Conservation (phyloP, 2,797 vertebrate genomes). For the Helarctos malayanus region DNA sequence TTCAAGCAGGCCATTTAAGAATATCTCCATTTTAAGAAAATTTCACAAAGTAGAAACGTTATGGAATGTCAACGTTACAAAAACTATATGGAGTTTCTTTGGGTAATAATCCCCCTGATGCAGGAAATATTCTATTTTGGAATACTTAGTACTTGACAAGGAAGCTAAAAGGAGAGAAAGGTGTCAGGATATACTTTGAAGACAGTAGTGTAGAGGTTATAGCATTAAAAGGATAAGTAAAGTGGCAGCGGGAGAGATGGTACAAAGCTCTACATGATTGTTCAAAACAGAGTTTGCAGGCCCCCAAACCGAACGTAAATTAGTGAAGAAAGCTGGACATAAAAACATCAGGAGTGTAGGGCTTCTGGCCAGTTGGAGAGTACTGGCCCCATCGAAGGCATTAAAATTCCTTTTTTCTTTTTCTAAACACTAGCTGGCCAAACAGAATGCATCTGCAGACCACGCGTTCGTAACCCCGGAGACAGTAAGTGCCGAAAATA, state of each 20-base stretch:
- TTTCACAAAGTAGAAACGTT: not conserved
- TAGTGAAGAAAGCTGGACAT: not conserved
- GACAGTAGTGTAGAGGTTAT: not conserved
- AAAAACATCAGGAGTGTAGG: not conserved
- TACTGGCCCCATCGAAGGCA: not conserved
- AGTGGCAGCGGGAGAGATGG: not conserved
- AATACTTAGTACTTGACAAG: not conserved
- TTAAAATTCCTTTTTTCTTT: not conserved
- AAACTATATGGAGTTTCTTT: not conserved
- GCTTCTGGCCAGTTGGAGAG: not conserved
- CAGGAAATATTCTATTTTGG: conserved; percentile 34
- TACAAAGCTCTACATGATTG: not conserved
- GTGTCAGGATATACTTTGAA: not conserved
- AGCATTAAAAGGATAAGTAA: not conserved
- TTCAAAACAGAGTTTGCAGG: not conserved
- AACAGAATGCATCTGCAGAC: not conserved
- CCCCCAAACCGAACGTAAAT: not conserved
- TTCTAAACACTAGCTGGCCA: not conserved
- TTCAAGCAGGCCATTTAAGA: not conserved
- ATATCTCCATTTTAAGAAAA: not conserved
- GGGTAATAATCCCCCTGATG: not conserved
- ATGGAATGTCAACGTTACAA: not conserved
- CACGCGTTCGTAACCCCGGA: not conserved
- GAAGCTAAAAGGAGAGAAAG: not conserved
- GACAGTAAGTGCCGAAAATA: not conserved